Evolutionary conservation across 2,888 invertebrate genomes (phyloP), one percentile per base, ranked within the genome.

Genomic region (Oxystoma pomonae): DNA sequence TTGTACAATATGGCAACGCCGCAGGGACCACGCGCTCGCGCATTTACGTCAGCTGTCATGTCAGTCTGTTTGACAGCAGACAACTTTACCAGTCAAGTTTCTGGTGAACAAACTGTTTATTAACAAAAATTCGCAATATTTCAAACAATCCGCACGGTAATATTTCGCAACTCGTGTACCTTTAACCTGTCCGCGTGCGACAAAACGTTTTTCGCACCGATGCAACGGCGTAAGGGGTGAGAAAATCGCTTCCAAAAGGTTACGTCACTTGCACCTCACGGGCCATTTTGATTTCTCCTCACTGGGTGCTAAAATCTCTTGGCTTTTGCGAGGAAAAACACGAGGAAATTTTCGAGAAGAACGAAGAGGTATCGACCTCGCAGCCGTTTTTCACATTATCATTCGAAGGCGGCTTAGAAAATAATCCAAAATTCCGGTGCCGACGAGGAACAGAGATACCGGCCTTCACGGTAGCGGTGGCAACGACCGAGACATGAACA

Each of bases 381-480:
- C n/a, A n/a, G n/a, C n/a, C n/a, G n/a, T n/a, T n/a, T n/a, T n/a
- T n/a, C n/a, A n/a, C n/a, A n/a, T n/a, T n/a, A n/a, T n/a, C n/a
- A n/a, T n/a, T n/a, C n/a, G n/a, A n/a, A 53, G 53, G 5, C 19
- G 7, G 53, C 52, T 62, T 59, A 64, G 67, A 72, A 70, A 71
- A 69, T 67, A 68, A 65, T 82, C 85, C 90, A 90, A 90, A 89
- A 90, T 90, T 90, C 90, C 90, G 89, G 90, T 90, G 88, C 89
- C 90, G 83, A 90, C 89, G 86, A 88, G 86, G 84, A 89, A 87
- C 85, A 87, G 86, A 85, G 88, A 89, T 86, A 88, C 89, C 88
- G 87, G 86, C 84, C 87, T 84, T 87, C 87, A 85, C 88, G 88
- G 85, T 85, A 84, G 77, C 79, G 82, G 81, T 78, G 88, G 85